phyloP scores from a whole-genome alignment of 2,888 invertebrate species.

The Pachymerium ferrugineum region DNA sequence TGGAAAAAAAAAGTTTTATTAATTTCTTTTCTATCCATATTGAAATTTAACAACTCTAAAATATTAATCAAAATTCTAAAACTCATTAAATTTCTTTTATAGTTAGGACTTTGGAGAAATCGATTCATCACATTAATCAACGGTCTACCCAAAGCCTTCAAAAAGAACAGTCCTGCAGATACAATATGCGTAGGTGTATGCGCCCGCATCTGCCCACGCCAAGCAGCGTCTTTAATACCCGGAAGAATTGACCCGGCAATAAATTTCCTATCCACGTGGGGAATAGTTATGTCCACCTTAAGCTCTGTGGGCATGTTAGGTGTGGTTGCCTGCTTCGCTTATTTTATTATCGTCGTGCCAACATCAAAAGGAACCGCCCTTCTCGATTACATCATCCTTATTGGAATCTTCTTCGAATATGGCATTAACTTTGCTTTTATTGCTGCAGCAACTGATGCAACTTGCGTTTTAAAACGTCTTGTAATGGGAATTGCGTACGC shows the following conservation, averaged over 20 bases:
- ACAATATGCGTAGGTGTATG: background rate
- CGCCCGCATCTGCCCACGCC: background rate
- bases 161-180: background rate
- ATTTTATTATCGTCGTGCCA: conserved; percentile 47
- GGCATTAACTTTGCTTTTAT: conserved; percentile 49
- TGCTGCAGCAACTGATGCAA: conserved; percentile 45
- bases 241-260: conserved; percentile 38
- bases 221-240: background rate
- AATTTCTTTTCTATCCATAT: background rate
- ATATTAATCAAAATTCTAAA: background rate
- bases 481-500: conserved; percentile 49
- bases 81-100: background rate
- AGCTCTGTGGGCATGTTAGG: conserved; percentile 47
- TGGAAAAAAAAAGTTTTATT: too few species aligned
- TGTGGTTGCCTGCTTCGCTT: conserved; percentile 46
- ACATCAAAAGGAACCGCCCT: conserved; percentile 41
- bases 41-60: background rate
- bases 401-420: conserved; percentile 48
- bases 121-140: background rate
- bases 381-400: conserved; percentile 49
- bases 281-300: conserved; percentile 44
- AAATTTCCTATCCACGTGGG: conserved; percentile 47
- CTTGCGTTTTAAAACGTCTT: conserved; percentile 50
- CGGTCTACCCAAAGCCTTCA: background rate
- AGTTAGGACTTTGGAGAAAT: conserved; percentile 15